phyloP scores from a whole-genome alignment of 2,113 vertebrate genomes.

The Galeopterus variegatus region DNA sequence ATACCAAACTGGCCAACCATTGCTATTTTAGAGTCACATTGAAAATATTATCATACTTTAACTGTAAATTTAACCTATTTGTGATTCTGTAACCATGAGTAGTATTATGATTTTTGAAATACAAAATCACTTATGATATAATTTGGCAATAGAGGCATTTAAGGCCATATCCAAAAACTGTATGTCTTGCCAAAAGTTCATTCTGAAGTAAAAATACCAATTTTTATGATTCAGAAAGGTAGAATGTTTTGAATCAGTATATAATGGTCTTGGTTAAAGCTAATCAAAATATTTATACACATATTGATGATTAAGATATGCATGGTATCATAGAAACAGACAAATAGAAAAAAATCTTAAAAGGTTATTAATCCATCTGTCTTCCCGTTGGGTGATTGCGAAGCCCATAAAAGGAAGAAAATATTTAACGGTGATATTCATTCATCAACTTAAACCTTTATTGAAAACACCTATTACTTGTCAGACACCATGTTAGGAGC shows the following conservation, averaged over 20 bases:
- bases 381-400: neutral
- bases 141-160: slow-evolving; percentile 18
- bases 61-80: slow-evolving; percentile 37
- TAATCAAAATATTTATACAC: neutral
- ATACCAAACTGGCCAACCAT: slow-evolving; percentile 35
- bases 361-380: neutral
- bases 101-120: neutral
- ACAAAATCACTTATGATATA: neutral
- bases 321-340: neutral
- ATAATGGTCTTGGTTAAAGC: neutral
- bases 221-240: neutral
- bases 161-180: neutral
- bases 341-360: neutral
- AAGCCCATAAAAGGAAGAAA: neutral
- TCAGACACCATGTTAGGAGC: neutral
- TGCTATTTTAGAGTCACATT: slow-evolving; percentile 53
- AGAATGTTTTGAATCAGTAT: slow-evolving; percentile 20
- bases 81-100: neutral
- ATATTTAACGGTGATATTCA: neutral
- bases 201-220: slow-evolving; percentile 65
- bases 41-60: neutral
- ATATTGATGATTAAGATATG: slow-evolving; percentile 8
- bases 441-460: neutral
- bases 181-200: neutral
- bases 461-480: neutral